phyloP scores from a whole-genome alignment of 1,140 invertebrate species.

The Monochamus saltuarius region DNA sequence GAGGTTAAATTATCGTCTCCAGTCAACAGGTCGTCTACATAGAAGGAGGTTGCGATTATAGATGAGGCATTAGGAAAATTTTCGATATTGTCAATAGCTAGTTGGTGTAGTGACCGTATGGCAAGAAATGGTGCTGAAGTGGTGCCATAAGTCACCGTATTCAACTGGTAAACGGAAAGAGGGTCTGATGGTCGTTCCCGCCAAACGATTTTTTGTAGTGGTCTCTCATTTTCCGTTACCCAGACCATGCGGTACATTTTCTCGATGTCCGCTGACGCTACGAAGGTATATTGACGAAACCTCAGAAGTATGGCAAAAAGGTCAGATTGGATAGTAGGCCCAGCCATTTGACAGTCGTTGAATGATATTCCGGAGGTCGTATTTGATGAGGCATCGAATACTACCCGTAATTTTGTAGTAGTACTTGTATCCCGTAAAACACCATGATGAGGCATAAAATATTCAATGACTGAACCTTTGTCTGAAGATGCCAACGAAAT shows the following conservation, averaged over 20 bases:
- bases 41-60: slow-evolving; percentile 48
- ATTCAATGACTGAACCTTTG: too few relatives aligned
- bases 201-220: slow-evolving; percentile 43
- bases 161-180: slow-evolving; percentile 14
- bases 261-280: slow-evolving; percentile 48
- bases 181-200: slow-evolving; percentile 3
- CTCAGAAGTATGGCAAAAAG: slow-evolving; percentile 47
- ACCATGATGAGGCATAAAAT: slow-evolving; percentile 47
- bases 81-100: slow-evolving; percentile 34
- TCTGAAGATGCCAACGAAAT: too few relatives aligned
- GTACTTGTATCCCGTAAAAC: slow-evolving; percentile 31
- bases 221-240: slow-evolving; percentile 32
- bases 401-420: slow-evolving; percentile 39
- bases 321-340: slow-evolving; percentile 51
- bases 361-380: slow-evolving; percentile 41
- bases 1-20: slow-evolving; percentile 38
- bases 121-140: slow-evolving; percentile 45
- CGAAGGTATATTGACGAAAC: slow-evolving; percentile 46
- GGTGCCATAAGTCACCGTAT: slow-evolving; percentile 45
- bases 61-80: slow-evolving; percentile 33
- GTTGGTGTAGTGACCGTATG: slow-evolving; percentile 41
- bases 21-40: slow-evolving; percentile 54
- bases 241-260: slow-evolving; percentile 49
- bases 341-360: slow-evolving; percentile 47
- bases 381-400: slow-evolving; percentile 39